Percentiles rank a stretch among this genome's conserved stretches.
Conservation (phyloP, 2,888 invertebrate genomes). For the Cetonia aurata region DNA sequence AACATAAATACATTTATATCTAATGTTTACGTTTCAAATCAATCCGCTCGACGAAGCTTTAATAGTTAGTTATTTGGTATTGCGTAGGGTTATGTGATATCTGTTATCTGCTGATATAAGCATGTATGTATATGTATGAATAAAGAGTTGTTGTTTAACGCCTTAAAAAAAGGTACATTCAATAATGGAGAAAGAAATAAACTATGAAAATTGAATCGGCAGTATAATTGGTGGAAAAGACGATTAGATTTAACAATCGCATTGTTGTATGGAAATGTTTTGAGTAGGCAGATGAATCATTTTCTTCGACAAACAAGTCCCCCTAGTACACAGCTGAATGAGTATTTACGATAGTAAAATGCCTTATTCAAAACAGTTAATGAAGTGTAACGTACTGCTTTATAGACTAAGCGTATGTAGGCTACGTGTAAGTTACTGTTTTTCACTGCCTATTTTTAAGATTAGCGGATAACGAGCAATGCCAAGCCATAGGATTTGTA, state of each 20-base stretch:
- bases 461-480: background rate
- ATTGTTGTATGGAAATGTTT: conserved; percentile 21
- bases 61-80: background rate
- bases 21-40: conserved; percentile 31
- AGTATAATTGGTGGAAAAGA: conserved; percentile 14
- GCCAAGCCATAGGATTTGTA: background rate
- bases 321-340: conserved; percentile 29
- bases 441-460: background rate
- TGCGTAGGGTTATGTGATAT: conserved; percentile 2
- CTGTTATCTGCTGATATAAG: background rate
- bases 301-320: conserved; percentile 10
- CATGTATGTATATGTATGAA: background rate
- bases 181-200: conserved; percentile 8
- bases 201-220: conserved; percentile 26
- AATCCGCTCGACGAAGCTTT: conserved; percentile 9
- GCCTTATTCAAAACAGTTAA: conserved; percentile 40
- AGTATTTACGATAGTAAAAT: conserved; percentile 40
- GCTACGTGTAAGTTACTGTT: conserved; percentile 1
- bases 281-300: conserved; percentile 40
- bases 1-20: conserved; percentile 3
- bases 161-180: background rate
- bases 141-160: background rate
- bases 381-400: conserved; percentile 36
- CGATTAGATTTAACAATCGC: conserved; percentile 20
- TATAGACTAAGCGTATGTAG: conserved; percentile 1